Percentiles rank a stretch among this genome's conserved stretches.
phyloP scores from a whole-genome alignment of 1,140 invertebrate genomes.

The Thaumatotibia leucotreta region DNA sequence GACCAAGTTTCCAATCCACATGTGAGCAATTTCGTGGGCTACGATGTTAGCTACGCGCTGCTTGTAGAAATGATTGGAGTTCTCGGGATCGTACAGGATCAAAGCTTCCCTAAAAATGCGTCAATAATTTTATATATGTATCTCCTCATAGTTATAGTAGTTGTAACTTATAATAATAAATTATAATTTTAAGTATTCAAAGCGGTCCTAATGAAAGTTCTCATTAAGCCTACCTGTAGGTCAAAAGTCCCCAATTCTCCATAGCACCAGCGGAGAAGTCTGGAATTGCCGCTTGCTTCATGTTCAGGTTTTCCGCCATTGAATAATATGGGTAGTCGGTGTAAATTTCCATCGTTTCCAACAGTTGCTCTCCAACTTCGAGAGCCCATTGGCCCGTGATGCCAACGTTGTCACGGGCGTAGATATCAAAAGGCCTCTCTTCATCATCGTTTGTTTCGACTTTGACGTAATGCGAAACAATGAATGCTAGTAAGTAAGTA shows the following conservation, averaged over 20 bases:
- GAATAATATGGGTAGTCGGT: conserved; percentile 73
- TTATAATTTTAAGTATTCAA: too few relatives aligned
- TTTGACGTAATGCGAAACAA: conserved; percentile 85
- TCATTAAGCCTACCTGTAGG: conserved; percentile 76
- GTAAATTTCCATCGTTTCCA: conserved; percentile 69
- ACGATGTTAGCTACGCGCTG: conserved; percentile 76
- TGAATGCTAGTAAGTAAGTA: conserved; percentile 91
- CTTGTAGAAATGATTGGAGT: conserved; percentile 65
- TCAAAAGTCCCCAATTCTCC: conserved; percentile 82
- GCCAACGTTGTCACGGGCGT: conserved; percentile 82
- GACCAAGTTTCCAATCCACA: conserved; percentile 78
- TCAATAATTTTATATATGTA: too few relatives aligned
- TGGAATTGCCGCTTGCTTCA: conserved; percentile 84
- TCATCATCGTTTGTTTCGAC: conserved; percentile 33
- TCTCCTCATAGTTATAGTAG: too few relatives aligned
- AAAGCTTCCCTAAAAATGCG: conserved; percentile 50
- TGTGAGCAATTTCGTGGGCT: conserved; percentile 70
- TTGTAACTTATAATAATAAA: too few relatives aligned
- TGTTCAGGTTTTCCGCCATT: conserved; percentile 67
- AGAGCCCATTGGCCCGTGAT: conserved; percentile 79
- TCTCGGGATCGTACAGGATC: conserved; percentile 50
- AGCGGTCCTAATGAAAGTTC: not conserved
- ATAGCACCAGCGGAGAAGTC: conserved; percentile 84
- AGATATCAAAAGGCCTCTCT: conserved; percentile 79
- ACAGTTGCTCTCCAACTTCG: conserved; percentile 68